Evolutionary conservation across 2,113 vertebrate genomes (phyloP).

Genomic region (Papio anubis): DNA sequence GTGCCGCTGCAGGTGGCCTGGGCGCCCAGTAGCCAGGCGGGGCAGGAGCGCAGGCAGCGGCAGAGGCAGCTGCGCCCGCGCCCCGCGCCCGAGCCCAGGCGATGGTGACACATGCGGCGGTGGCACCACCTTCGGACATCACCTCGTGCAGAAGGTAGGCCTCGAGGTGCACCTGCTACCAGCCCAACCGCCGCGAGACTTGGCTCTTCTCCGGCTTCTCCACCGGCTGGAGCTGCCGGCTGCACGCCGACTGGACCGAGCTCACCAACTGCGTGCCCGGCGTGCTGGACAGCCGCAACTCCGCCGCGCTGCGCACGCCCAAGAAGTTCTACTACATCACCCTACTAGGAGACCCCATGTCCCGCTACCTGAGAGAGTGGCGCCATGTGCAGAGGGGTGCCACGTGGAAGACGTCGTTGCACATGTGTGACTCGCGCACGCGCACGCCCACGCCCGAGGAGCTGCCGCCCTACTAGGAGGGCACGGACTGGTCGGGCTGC

Average conservation of each 20-base stretch:
- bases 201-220: conserved; percentile 99
- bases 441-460: conserved; percentile 97
- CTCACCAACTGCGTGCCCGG: conserved; percentile 98
- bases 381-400: conserved; percentile 97
- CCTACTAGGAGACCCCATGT: conserved; percentile 95
- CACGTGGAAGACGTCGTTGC: conserved; percentile 98
- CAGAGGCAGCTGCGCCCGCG: conserved; percentile 32
- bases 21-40: conserved; percentile 63
- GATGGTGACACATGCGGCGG: conserved; percentile 97
- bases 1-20: neutral
- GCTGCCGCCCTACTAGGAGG: conserved; percentile 96
- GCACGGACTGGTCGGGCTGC: conserved; percentile 98
- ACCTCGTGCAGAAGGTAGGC: conserved; percentile 97
- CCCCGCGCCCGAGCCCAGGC: conserved; percentile 86
- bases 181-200: conserved; percentile 96
- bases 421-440: conserved; percentile 98
- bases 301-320: conserved; percentile 85
- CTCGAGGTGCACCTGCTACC: conserved; percentile 99
- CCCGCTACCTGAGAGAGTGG: conserved; percentile 99
- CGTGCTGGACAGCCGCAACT: conserved; percentile 96
- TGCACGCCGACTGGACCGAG: conserved; percentile 99
- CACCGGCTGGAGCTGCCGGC: conserved; percentile 99
- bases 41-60: conserved; percentile 33
- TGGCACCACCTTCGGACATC: conserved; percentile 97
- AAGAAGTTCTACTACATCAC: conserved; percentile 99